Base-by-base conservation (phyloP, 2,797 vertebrate genomes). In the Merluccius polli region DNA sequence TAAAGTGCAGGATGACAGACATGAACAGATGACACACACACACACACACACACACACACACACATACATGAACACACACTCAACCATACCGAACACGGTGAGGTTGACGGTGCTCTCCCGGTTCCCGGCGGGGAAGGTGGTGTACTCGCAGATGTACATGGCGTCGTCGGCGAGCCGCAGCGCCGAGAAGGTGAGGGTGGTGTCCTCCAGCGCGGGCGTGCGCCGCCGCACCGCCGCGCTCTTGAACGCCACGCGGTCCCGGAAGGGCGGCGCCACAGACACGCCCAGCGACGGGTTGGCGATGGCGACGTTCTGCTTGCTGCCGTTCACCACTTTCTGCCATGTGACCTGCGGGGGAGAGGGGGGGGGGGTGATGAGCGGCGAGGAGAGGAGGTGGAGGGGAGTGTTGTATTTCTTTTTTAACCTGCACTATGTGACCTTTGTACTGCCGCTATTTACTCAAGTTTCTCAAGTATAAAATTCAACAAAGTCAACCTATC, bases 101-200 rank as follows among this genome's bases (percentile, higher is more conserved):
- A 99, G 97, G 84, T 99, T 99, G 48, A 98, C 95, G 5, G 94
- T 94, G 89, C 95, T 96, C 87, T 99, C 98, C 30, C 96, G 83
- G 90, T 99, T 99, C 82, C 98, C 97, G 0, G 95, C 94, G 0
- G 98, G 98, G 88, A 99, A 99, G 0, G 97, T 99, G 12, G 98
- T 96, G 83, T 98, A 99, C 93, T 99, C 98, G 77, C 98, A 99
- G 92, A 99, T 98, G 93, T 99, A 99, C 11, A 94, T 90, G 0
- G 96, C 95, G 77, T 99, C 97, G 4, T 99, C 98, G 0, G 94
- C 90, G 79, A 99, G 92, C 86, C 96, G 94, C 4, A 99, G 93
- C 27, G 88, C 90, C 13, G 93, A 95, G 71, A 99, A 94, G 82
- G 93, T 92, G 84, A 99, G 96, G 85, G 97, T 98, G 70, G 97